A percentile compares a stretch with the other conserved stretches of the same genome.
phyloP scores from a whole-genome alignment of 2,113 vertebrate genomes.

The Tilapia sparmanii region DNA sequence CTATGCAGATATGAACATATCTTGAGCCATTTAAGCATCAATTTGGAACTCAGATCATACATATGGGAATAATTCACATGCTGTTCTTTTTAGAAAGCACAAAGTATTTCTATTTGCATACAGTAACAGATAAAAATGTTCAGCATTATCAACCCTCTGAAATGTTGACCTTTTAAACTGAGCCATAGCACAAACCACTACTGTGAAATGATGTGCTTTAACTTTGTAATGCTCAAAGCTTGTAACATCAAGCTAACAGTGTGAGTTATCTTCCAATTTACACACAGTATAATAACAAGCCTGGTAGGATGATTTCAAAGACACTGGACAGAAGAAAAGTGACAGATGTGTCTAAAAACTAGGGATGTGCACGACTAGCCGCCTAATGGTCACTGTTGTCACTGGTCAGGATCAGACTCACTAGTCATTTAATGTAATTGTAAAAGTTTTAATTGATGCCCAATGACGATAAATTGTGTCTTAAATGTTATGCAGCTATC shows the following conservation, averaged over 20 bases:
- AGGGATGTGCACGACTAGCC: not conserved
- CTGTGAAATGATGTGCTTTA: not conserved
- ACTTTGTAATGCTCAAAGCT: not conserved
- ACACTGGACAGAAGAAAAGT: not conserved
- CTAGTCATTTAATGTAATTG: not conserved
- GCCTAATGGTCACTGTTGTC: not conserved
- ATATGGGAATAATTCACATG: not conserved
- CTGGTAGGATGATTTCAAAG: not conserved
- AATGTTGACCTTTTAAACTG: not conserved
- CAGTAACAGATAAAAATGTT: not conserved
- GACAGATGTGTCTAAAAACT: not conserved
- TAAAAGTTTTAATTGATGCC: not conserved
- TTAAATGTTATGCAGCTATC: not conserved
- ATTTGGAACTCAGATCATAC: not conserved
- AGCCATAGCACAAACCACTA: not conserved
- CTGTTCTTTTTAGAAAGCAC: not conserved
- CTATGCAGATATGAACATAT: not conserved
- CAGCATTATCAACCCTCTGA: not conserved
- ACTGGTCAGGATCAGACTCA: not conserved
- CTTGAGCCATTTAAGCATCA: not conserved
- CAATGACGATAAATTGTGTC: not conserved
- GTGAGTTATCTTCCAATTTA: not conserved
- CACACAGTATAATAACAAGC: not conserved
- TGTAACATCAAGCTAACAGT: not conserved
- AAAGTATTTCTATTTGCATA: not conserved